Evolutionary conservation across 2,113 vertebrate genomes (phyloP).

Genomic region (Phylloscopus whistleri): DNA sequence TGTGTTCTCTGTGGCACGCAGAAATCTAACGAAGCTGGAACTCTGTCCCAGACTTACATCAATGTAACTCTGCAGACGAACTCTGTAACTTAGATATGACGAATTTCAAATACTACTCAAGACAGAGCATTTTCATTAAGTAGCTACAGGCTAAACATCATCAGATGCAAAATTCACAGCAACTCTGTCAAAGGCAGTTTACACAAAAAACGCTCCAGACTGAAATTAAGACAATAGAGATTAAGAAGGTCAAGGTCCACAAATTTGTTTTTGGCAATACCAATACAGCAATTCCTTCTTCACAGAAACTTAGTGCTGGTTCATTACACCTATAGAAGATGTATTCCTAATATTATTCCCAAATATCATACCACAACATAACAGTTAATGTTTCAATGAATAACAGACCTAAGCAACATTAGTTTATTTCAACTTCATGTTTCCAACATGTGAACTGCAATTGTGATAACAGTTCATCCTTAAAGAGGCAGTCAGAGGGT

Average conservation of each 20-base stretch:
- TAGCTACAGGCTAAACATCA: not conserved
- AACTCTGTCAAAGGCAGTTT: not conserved
- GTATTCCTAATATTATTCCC: not conserved
- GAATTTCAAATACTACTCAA: not conserved
- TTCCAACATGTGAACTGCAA: not conserved
- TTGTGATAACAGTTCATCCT: not conserved
- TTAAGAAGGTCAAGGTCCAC: not conserved
- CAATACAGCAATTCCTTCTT: not conserved
- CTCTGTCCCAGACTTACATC: not conserved
- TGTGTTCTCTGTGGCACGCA: not conserved
- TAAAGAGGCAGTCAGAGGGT: not conserved
- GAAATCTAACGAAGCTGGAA: not conserved
- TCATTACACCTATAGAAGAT: not conserved
- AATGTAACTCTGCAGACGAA: not conserved
- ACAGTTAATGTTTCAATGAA: not conserved
- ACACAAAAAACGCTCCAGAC: not conserved
- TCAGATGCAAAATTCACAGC: not conserved
- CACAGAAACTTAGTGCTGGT: not conserved
- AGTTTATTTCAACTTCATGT: not conserved
- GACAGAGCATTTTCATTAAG: not conserved
- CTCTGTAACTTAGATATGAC: not conserved
- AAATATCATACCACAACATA: not conserved
- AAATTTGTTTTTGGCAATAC: not conserved
- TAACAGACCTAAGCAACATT: not conserved
- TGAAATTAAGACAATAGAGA: not conserved